Evolutionary conservation across 1,140 invertebrate genomes (phyloP), one percentile per base, ranked within the genome.

Genomic region (Papilio helenus): DNA sequence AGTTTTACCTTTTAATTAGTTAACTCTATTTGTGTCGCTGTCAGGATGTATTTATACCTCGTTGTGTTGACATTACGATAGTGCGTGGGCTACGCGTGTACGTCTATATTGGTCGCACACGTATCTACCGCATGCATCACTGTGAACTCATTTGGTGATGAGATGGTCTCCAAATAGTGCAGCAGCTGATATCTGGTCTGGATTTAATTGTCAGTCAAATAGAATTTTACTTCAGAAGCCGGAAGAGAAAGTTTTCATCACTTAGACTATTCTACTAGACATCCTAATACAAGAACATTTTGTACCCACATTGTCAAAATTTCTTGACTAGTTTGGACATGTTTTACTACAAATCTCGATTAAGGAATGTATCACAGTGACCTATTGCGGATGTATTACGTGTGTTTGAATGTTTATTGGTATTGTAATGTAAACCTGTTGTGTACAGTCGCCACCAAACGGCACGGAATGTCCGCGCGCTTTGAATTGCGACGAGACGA

Each of bases 41-140:
- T 68, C 26, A 68, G 61, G 12, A 14, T 16, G 5, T 68, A 68
- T 68, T 68, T 29, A 68, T 68, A 68, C 26, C 12, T 68, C 26
- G 12, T 9, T 61, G 58, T 65, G 58, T 68, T 68, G 61, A 68
- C 61, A 29, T 68, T 68, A 68, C 26, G 61, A 7, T 29, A 29
- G 61, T 68, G 61, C 61, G 61, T 68, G 61, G 61, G 61, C 23
- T 16, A 68, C 23, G 26, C 61, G 26, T 68, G 58, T 65, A 23
- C 23, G 12, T 14, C 26, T 68, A 68, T 68, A 68, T 68, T 16
- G 58, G 58, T 61, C 10, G 58, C 2, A 9, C 58, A 61, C 10
- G 58, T 23, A 23, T 26, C 4, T 26, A 26, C 23, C 23, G 58
- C 58, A 9, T 61, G 58, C 58, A 26, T 18, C 18, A 5, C 16